These are phyloP conservation scores for Ametastegia equiseti DNA, from an alignment of 2,888 invertebrate genomes.

Conservation along the genomic window DNA sequence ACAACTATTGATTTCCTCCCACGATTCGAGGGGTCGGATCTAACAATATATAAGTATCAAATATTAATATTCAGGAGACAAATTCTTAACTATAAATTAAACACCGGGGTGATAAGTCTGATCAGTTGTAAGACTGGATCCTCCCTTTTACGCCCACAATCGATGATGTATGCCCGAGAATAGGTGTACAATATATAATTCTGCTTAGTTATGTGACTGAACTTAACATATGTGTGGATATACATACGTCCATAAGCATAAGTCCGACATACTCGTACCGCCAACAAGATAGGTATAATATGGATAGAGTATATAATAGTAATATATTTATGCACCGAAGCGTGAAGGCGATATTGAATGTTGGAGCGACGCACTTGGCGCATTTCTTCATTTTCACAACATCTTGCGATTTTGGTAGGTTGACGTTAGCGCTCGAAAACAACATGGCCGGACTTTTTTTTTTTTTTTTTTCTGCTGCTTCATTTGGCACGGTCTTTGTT, in stretches of 20 bases:
- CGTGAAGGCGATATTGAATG: not conserved
- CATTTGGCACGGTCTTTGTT: not conserved
- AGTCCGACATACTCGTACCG: not conserved
- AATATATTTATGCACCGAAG: not conserved
- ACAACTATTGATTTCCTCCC: too few relatives aligned
- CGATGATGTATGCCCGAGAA: too few relatives aligned
- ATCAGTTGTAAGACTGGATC: not conserved
- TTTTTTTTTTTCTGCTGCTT: not conserved
- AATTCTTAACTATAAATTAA: too few relatives aligned
- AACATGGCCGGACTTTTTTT: conserved; percentile 16
- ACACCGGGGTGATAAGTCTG: not conserved
- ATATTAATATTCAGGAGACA: too few relatives aligned
- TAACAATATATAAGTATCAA: too few relatives aligned
- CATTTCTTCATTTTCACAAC: conserved; percentile 1
- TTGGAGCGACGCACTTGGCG: conserved; percentile 16
- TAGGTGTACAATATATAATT: too few relatives aligned
- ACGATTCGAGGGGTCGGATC: too few relatives aligned
- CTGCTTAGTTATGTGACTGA: not conserved
- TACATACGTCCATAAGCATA: not conserved
- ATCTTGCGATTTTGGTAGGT: too few relatives aligned
- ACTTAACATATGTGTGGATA: not conserved
- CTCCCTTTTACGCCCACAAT: not conserved
- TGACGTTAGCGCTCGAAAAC: not conserved
- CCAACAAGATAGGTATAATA: too few relatives aligned
- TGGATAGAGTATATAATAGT: too few relatives aligned